These are phyloP conservation scores for Seriola dumerili DNA, from an alignment of 2,113 vertebrate species.

Conservation along the genomic window DNA sequence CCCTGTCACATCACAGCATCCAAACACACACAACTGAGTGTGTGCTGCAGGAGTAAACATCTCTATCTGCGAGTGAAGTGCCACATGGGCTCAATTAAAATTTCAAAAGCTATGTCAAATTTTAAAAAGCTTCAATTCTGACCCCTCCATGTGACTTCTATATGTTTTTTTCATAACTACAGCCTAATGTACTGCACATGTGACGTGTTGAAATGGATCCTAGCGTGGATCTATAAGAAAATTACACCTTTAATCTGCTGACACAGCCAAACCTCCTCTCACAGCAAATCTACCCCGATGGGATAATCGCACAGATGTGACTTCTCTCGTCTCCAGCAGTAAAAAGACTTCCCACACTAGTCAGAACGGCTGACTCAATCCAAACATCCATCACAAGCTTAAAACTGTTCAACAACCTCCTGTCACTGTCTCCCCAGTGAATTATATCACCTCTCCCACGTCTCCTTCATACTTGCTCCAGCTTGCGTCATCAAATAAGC, in stretches of 20 bases:
- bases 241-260: constrained; percentile 9
- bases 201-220: neutral
- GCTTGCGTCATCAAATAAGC: constrained; percentile 57
- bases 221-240: neutral
- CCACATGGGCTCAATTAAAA: neutral
- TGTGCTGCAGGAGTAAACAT: neutral
- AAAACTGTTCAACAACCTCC: constrained; percentile 53
- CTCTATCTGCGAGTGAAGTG: neutral
- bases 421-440: constrained; percentile 56
- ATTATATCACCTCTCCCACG: constrained; percentile 71
- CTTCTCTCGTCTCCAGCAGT: constrained; percentile 7
- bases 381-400: constrained; percentile 51
- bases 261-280: neutral
- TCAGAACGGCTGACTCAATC: constrained; percentile 48
- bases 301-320: constrained; percentile 33
- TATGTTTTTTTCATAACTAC: neutral
- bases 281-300: neutral
- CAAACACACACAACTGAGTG: neutral
- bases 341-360: constrained; percentile 33
- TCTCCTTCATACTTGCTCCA: constrained; percentile 44
- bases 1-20: neutral
- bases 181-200: neutral
- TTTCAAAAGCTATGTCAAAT: neutral
- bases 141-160: neutral
- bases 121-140: neutral